Base-by-base conservation (phyloP, 2,797 vertebrate species). In the Amphiprion clarkii region DNA sequence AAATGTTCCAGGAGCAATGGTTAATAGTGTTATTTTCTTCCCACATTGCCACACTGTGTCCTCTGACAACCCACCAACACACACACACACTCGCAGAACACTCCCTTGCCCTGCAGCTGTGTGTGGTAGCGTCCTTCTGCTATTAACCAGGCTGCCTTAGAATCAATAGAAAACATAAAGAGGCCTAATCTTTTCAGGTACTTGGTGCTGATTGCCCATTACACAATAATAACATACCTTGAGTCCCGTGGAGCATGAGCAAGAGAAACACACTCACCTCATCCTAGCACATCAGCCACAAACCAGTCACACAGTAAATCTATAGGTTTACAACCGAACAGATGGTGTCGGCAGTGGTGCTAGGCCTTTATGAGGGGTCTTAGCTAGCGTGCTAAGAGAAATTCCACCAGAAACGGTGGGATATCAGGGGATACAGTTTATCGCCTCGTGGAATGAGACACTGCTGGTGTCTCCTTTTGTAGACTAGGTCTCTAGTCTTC, bases 81-180 rank as follows among this genome's bases (percentile, higher is more conserved):
- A 78, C 76, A 39, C 63, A 62, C 72, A 78, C 76, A 39, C 63
- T 46, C 67, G 60, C 67, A 42, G 17, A 64, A 66, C 62, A 82
- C 81, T 87, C 83, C 64, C 79, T 63, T 87, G 83, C 85, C 88
- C 93, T 71, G 88, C 84, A 91, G 92, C 89, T 77, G 81, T 88
- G 88, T 88, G 87, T 74, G 82, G 74, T 74, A 76, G 83, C 55
- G 83, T 86, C 88, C 81, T 88, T 84, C 87, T 94, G 87, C 92
- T 92, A 94, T 94, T 94, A 94, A 95, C 89, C 90, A 90, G 87
- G 75, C 82, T 76, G 84, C 83, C 87, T 90, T 73, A 61, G 85
- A 94, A 95, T 95, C 94, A 92, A 95, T 95, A 92, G 71, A 89
- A 92, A 92, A 89, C 91, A 94, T 93, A 92, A 94, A 94, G 86